These are phyloP conservation scores for Sabatieria punctata DNA, from an alignment of 2,888 invertebrate genomes.

Conservation along the genomic window DNA sequence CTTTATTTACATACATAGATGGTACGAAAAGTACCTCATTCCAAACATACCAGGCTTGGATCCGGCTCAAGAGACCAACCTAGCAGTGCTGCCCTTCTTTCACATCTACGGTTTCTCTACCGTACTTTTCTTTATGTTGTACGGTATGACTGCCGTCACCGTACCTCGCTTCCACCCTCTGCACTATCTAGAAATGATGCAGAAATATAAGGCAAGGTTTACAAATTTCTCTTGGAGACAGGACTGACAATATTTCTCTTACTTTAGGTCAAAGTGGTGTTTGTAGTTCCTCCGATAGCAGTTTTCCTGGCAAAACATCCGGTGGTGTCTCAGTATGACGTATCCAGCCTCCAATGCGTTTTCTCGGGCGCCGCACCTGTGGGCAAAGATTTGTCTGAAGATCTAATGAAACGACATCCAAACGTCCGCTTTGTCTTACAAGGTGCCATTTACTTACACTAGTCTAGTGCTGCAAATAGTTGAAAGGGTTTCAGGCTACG, in stretches of 20 bases:
- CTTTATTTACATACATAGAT: too few relatives aligned
- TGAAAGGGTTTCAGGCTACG: too few relatives aligned
- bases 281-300: conserved; percentile 58
- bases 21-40: too few relatives aligned
- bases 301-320: conserved; percentile 50
- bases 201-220: not conserved
- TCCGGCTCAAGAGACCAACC: not conserved
- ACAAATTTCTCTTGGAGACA: not conserved
- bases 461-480: too few relatives aligned
- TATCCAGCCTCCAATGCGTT: conserved; percentile 51
- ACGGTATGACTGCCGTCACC: not conserved
- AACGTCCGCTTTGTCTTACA: too few relatives aligned
- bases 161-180: not conserved
- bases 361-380: conserved; percentile 64
- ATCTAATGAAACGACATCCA: not conserved
- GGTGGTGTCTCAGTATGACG: conserved; percentile 51
- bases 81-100: not conserved
- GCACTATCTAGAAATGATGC: not conserved
- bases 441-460: too few relatives aligned
- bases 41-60: too few relatives aligned
- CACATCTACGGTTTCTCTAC: not conserved
- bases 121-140: not conserved
- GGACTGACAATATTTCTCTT: not conserved
- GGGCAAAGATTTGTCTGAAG: conserved; percentile 44
- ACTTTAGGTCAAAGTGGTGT: conserved; percentile 45